Base-by-base conservation (phyloP, 2,113 vertebrate genomes). In the Procavia capensis region DNA sequence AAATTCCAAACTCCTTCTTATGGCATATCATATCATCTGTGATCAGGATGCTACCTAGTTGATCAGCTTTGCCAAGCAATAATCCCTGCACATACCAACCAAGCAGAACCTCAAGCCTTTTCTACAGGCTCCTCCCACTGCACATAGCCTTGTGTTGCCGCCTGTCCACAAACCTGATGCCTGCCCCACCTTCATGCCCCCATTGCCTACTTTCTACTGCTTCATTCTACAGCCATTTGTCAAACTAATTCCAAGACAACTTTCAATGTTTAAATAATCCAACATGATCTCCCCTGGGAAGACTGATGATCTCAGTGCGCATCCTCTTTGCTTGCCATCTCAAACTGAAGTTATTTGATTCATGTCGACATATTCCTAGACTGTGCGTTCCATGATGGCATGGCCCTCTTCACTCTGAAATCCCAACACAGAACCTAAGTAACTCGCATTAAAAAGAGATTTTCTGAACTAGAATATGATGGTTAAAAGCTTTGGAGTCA, bases 101-200 rank as follows among this genome's bases (percentile, higher is more conserved):
- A 74, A 5, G 10, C 2, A 8, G 43, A 66, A 29, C 20, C 9
- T 34, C 39, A 41, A 31, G n/a, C 3, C 31, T 64, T 34, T 64
- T 27, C 64, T 50, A 34, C 20, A 29, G 1, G 54, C 6, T 41
- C 17, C n/a, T 25, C 36, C 41, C 20, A 31, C 34, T 27, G 11
- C 14, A 61, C 27, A 16, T 13, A 16, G 25, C 25, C 29, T 34
- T 9, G 34, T 10, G 25, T 41, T 79, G 4, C 9, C 43, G 24
- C 0, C 0, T 6, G 25, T 36, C 29, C 4, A 34, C 27, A 29
- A 6, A 16, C 2, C n/a, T 29, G 9, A 19, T 25, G 54, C 36
- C 70, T 16, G 3, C 10, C 25, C 22, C 41, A 8, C 1, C 41
- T 8, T 2, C 0, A 19, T 63, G 22, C 2, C 20, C 47, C 76